phyloP scores from a whole-genome alignment of 2,888 invertebrate genomes.

The Clitarchus hookeri region DNA sequence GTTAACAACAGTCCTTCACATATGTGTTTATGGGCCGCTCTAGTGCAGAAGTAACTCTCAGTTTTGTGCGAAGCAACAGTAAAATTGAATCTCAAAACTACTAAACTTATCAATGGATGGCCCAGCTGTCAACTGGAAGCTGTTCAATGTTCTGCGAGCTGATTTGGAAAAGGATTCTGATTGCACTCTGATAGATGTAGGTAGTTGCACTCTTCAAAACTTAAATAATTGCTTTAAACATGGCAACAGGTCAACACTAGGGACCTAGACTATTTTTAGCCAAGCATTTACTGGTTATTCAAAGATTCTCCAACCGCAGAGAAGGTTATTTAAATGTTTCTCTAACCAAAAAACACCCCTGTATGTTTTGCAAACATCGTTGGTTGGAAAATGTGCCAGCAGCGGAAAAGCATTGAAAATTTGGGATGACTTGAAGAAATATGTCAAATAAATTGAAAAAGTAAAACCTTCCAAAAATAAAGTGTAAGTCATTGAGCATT shows the following conservation, averaged over 20 bases:
- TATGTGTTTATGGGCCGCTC: background rate
- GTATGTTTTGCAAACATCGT: background rate
- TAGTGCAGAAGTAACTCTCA: background rate
- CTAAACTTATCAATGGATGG: background rate
- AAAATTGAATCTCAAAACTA: background rate
- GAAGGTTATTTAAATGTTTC: background rate
- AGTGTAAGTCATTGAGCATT: background rate
- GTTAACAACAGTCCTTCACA: background rate
- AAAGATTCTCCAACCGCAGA: background rate
- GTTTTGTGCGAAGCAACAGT: background rate
- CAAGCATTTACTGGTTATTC: background rate
- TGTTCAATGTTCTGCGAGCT: background rate
- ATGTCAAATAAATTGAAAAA: background rate
- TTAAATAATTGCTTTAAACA: background rate
- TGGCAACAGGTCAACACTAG: background rate
- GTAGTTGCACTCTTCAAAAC: background rate
- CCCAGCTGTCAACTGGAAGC: background rate
- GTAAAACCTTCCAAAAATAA: background rate
- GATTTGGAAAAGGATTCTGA: background rate
- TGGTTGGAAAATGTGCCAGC: conserved; percentile 1
- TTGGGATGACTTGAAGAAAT: background rate
- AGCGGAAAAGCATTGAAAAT: background rate
- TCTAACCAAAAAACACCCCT: background rate
- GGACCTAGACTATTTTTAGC: background rate
- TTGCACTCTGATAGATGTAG: background rate